Percentiles rank a stretch among this genome's conserved stretches.
These are phyloP conservation scores for Sinella curviseta DNA, from an alignment of 1,140 invertebrate species.

Conservation along the genomic window DNA sequence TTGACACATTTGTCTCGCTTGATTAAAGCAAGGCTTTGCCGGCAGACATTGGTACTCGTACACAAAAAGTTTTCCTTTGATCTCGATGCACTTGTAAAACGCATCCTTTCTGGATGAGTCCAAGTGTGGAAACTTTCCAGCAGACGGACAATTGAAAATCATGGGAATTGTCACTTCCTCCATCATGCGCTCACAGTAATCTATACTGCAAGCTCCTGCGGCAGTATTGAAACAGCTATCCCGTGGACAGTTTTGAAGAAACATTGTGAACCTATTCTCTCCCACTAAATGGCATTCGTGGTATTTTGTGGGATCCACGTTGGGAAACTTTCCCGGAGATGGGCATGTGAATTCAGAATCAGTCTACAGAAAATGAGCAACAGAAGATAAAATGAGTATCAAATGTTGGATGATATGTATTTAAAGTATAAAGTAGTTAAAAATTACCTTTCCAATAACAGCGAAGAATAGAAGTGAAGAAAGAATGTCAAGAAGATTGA, in stretches of 20 bases:
- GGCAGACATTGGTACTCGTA: conserved; percentile 1
- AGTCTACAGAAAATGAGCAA: no score
- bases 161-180: not conserved
- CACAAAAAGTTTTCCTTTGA: not conserved
- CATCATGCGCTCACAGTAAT: not conserved
- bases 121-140: not conserved
- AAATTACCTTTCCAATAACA: no score
- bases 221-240: not conserved
- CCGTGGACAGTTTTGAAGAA: not conserved
- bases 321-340: not conserved
- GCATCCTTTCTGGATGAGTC: not conserved
- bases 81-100: conserved; percentile 1
- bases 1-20: conserved; percentile 1
- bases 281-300: no score
- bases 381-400: no score
- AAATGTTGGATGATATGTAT: no score
- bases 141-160: not conserved
- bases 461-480: no score
- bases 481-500: no score
- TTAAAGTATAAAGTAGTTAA: no score
- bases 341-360: not conserved
- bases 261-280: not conserved
- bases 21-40: not conserved
- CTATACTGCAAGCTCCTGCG: not conserved
- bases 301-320: not conserved